Evolutionary conservation across 2,888 invertebrate species (phyloP), one percentile per base, ranked within the genome.

Genomic region (Strigamia crassipes): DNA sequence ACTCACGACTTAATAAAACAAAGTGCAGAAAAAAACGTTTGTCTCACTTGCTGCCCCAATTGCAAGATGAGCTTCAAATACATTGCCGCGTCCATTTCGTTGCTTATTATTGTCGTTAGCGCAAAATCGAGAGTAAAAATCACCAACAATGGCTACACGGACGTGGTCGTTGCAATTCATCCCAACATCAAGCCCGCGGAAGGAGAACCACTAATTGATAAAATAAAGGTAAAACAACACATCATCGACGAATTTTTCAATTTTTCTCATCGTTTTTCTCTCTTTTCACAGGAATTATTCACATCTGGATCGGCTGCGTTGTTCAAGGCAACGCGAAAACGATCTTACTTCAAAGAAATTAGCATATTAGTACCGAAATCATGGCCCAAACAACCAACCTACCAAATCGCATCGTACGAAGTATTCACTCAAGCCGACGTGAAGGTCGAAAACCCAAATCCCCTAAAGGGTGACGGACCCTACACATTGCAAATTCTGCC

Each of bases 401-500:
- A 80, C 23, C 51, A 56, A 23, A 51, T 31, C 18, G 83, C 82
- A 21, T 80, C 80, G 9, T 83, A 81, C 42, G 42, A 82, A 41
- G 81, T 73, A 0, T 85, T 86, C 66, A 83, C 84, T 66, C 85
- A 87, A 41, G 88, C 91, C 10, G 91, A 92, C 85, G 87, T 92
- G 78, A 86, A 89, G 31, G 85, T 89, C 3, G 87, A 91, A 27
- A 89, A 89, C 3, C 86, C 87, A 10, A 89, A 90, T 34, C 89
- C 90, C 8, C 87, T 91, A 73, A 90, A 90, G 83, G 89, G 89
- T 3, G 88, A 89, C 85, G 85, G 87, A 12, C 88, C 90, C n/a
- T 92, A 90, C 90, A 92, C 92, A 0, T 90, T 91, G 85, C 92
- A 92, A 86, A 90, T 90, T 3, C 88, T 90, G 31, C 91, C 91